Conservation (phyloP, 2,888 invertebrate genomes). For the Agrilus biguttatus region DNA sequence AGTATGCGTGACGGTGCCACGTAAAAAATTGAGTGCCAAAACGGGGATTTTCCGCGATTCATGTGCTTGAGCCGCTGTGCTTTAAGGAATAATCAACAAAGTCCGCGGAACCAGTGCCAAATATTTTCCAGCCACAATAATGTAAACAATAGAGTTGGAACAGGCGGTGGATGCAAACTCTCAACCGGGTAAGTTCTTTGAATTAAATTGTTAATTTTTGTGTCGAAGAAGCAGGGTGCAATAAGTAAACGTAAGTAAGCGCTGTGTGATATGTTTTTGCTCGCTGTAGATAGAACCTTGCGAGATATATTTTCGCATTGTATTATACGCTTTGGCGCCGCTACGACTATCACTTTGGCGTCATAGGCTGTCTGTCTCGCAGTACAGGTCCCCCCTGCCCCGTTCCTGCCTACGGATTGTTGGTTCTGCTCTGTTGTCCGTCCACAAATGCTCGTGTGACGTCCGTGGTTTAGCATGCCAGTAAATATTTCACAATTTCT, state of each 20-base stretch:
- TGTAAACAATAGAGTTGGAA: constrained; percentile 11
- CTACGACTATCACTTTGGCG: constrained; percentile 33
- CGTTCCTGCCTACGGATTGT: constrained; percentile 12
- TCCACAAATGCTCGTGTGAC: constrained; percentile 3
- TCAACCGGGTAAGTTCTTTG: constrained; percentile 1
- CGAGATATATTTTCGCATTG: constrained; percentile 26
- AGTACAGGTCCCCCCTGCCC: constrained; percentile 22
- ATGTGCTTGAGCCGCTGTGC: no score
- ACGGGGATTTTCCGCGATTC: no score
- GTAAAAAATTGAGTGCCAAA: no score
- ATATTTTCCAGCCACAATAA: constrained; percentile 6
- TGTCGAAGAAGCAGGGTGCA: background rate
- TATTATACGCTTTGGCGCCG: constrained; percentile 32
- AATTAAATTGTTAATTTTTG: constrained; percentile 4
- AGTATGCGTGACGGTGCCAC: no score
- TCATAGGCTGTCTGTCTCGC: constrained; percentile 32
- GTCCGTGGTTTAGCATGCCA: constrained; percentile 1
- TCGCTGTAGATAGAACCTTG: background rate
- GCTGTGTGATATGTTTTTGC: no score
- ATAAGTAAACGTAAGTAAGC: no score
- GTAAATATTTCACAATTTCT: background rate
- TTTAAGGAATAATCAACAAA: background rate
- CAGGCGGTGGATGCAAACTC: no score
- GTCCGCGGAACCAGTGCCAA: constrained; percentile 9
- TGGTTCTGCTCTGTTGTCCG: background rate